Base-by-base conservation (phyloP, 2,113 vertebrate genomes). In the Apaloderma vittatum region DNA sequence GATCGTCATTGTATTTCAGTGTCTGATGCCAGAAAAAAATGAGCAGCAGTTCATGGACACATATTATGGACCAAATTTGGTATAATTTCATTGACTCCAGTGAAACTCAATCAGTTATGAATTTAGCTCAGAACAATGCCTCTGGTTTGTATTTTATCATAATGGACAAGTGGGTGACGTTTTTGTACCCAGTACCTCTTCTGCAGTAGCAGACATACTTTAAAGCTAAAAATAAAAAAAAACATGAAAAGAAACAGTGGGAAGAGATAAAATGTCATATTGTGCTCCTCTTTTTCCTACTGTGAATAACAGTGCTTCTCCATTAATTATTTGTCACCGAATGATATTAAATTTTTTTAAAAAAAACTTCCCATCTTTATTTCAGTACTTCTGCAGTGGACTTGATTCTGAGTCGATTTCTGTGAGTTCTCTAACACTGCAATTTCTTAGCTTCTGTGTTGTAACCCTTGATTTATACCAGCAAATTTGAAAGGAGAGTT, bases 381-480 rank as follows among this genome's bases (percentile, higher is more conserved):
- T 90, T 87, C 57, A 52, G 12, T 85, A 78, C 37, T 75, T 93
- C 46, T 57, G 4, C n/a, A 81, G 46, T 36, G n/a, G 34, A 49
- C 29, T 74, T 37, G 30, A 55, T 52, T 85, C 14, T 67, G 18
- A 68, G 73, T 71, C 93, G 43, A 68, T 86, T 88, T 84, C 57
- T 86, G 6, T 40, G 59, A 71, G 10, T 81, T 74, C n/a, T 95
- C 34, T 75, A 79, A 61, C 72, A 57, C 24, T 63, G 68, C 52
- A 27, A 17, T 92, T 94, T 71, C 19, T 75, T 91, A 87, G 40
- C 34, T 92, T 90, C 59, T 86, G 52, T 92, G 52, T 86, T 86
- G 75, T 92, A 94, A 92, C 68, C 73, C 75, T 92, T 93, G 51
- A 86, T 94, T 91, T 95, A 86, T 66, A 86, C 45, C n/a, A 86